Base-by-base conservation (phyloP, 2,113 vertebrate species). In the Toxostoma redivivum region DNA sequence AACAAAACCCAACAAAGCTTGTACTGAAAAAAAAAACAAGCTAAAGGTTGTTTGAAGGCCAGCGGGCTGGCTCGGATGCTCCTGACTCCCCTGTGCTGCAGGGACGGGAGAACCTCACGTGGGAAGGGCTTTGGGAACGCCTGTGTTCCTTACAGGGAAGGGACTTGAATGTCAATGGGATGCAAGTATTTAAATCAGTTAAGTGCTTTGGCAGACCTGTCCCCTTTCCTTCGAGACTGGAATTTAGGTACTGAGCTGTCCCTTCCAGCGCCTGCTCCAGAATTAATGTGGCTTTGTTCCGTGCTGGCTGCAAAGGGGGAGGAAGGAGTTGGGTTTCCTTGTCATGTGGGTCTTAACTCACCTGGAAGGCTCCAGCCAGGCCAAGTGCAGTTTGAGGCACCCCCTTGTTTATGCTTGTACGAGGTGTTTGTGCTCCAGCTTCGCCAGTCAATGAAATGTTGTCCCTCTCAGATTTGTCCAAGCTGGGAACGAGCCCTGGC, bases 21-120 rank as follows among this genome's bases (percentile, higher is more conserved):
- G 18, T 65, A 17, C 47, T 83, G 56, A 47, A 64, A 62, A 48
- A 78, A 85, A 78, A 84, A 65, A 3, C 35, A 37, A 11, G 33
- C 51, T 62, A 54, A 86, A 92, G 92, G 78, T 91, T 80, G 51
- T 92, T 94, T 95, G 93, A 93, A 93, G 88, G 96, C 94, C 64
- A 70, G 23, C 42, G 19, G 79, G 50, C 56, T 57, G 79, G 33
- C 71, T 51, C 2, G 18, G 81, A 18, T 78, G 42, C 33, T 83
- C 65, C 58, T 15, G 33, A 61, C 81, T 84, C 62, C 50, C 71
- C 71, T 31, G 80, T 2, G 6, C 31, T 24, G 44, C 70, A 16
- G 57, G 57, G 65, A 35, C 1, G 0, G 13, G 48, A 54, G 51
- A 70, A 64, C 37, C 81, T 95, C 65, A 24, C 6, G 9, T 42